These are phyloP conservation scores for Cygnus atratus DNA, from an alignment of 2,113 vertebrate species.

Conservation along the genomic window DNA sequence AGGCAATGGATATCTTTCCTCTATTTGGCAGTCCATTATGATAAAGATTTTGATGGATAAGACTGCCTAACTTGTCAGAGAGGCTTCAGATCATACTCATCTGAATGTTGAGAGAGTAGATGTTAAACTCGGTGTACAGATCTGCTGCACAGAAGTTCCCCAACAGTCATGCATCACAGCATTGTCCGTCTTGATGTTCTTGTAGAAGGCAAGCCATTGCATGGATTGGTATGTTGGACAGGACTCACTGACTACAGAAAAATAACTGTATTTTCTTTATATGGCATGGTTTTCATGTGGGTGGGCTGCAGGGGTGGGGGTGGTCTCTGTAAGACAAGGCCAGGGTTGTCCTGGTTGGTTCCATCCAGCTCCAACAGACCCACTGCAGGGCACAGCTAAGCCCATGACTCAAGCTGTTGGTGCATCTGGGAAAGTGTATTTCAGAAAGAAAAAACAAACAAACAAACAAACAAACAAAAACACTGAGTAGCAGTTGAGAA, in stretches of 20 bases:
- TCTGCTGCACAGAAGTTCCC: background rate
- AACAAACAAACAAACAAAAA: background rate
- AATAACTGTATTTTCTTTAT: background rate
- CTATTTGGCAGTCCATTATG: background rate
- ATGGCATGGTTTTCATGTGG: no score
- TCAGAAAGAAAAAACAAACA: background rate
- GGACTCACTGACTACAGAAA: background rate
- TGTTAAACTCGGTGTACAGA: background rate
- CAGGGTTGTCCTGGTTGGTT: fast-evolving
- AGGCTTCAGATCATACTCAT: background rate
- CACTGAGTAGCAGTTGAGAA: background rate
- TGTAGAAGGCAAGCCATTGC: background rate
- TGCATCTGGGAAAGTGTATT: fast-evolving
- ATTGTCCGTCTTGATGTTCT: background rate
- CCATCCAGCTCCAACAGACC: background rate
- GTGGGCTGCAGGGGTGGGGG: background rate
- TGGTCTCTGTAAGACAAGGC: background rate
- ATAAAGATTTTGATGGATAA: background rate
- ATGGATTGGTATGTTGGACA: fast-evolving
- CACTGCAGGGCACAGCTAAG: background rate
- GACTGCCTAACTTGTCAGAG: background rate
- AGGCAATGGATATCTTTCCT: fast-evolving
- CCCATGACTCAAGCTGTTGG: background rate
- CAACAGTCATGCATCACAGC: background rate
- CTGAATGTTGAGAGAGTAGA: background rate